phyloP scores from a whole-genome alignment of 2,113 vertebrate species.

The Coregonus clupeaformis region DNA sequence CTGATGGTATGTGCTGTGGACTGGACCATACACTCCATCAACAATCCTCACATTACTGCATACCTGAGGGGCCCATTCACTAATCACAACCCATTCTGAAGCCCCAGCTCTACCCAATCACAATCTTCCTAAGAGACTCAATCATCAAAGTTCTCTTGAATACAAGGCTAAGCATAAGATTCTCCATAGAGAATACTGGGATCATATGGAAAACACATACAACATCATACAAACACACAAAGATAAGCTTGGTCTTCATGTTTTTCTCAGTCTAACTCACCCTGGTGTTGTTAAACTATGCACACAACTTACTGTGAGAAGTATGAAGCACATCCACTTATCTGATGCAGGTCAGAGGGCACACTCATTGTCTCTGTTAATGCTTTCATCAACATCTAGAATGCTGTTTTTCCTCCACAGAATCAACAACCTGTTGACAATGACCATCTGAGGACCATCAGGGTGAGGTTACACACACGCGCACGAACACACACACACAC shows the following conservation, averaged over 20 bases:
- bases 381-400: conserved; percentile 63
- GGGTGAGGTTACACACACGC: too few relatives aligned
- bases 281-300: too few relatives aligned
- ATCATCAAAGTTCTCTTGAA: neutral
- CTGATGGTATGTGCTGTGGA: too few relatives aligned
- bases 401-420: conserved; percentile 27
- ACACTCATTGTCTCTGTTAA: conserved; percentile 53
- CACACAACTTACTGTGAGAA: conserved; percentile 42
- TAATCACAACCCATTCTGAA: conserved; percentile 2
- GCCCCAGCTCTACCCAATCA: neutral
- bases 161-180: neutral
- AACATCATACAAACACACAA: neutral
- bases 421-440: conserved; percentile 56
- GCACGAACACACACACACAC: conserved; percentile 7
- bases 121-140: neutral
- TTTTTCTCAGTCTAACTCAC: neutral
- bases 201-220: neutral
- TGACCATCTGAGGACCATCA: too few relatives aligned
- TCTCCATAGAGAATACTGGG: neutral
- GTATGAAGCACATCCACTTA: conserved; percentile 58
- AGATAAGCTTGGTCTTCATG: neutral
- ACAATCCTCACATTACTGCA: conserved; percentile 19
- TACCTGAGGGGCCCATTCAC: conserved; percentile 19
- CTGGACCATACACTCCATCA: neutral
- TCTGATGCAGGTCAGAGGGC: conserved; percentile 43